Evolutionary conservation across 2,797 vertebrate genomes (phyloP).

Genomic region (Gadopsis bispinosus): DNA sequence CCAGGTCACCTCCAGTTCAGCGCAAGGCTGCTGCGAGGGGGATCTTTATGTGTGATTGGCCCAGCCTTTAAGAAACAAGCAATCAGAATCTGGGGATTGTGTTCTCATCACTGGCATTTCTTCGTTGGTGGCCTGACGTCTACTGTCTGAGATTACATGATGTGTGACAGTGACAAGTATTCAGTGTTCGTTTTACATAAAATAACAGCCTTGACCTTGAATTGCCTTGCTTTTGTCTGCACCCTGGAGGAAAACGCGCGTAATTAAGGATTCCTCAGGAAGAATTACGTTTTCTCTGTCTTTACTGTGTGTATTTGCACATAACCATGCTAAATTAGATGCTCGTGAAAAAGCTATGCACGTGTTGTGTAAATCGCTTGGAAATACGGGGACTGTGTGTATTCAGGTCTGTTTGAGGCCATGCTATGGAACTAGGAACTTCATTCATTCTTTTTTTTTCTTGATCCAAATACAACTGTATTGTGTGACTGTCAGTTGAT

Average conservation of each 20-base stretch:
- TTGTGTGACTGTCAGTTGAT: constrained; percentile 45
- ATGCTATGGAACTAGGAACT: constrained; percentile 20
- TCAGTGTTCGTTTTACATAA: background rate
- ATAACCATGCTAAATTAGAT: constrained; percentile 55
- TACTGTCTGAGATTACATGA: constrained; percentile 30
- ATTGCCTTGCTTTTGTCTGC: constrained; percentile 10
- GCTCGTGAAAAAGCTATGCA: constrained; percentile 36
- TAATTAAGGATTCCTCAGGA: constrained; percentile 18
- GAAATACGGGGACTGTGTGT: constrained; percentile 33
- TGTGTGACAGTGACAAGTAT: constrained; percentile 49
- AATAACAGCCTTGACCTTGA: constrained; percentile 35
- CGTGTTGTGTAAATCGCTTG: constrained; percentile 36
- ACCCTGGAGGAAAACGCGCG: constrained; percentile 11
- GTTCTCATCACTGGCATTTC: constrained; percentile 30
- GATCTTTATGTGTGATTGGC: constrained; percentile 41
- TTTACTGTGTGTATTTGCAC: constrained; percentile 37
- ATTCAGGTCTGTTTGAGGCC: constrained; percentile 36
- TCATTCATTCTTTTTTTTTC: constrained; percentile 32
- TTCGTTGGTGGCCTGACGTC: constrained; percentile 27
- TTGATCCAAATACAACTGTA: constrained; percentile 17
- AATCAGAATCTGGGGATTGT: constrained; percentile 35
- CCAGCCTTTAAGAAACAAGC: constrained; percentile 31
- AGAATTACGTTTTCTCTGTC: constrained; percentile 37
- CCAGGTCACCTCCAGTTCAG: constrained; percentile 49
- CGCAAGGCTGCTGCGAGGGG: constrained; percentile 10